These are phyloP conservation scores for Gonioctena quinquepunctata DNA, from an alignment of 1,140 invertebrate species.

Conservation along the genomic window DNA sequence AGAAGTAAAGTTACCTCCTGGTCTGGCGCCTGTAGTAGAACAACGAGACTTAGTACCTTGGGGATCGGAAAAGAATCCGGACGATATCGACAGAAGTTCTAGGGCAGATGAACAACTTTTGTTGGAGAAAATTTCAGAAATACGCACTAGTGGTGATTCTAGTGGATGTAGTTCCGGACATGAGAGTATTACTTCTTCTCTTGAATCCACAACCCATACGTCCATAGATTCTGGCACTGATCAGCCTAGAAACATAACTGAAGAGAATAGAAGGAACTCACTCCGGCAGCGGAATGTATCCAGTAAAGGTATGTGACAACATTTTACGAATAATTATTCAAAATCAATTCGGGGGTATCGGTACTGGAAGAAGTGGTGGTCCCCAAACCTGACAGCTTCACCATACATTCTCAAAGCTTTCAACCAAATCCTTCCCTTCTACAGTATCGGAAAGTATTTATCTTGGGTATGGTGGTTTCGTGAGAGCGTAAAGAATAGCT, in stretches of 20 bases:
- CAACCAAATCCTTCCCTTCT: no score
- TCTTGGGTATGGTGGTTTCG: no score
- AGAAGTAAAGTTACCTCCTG: conserved; percentile 62
- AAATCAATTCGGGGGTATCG: no score
- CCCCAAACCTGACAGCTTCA: no score
- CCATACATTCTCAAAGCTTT: no score
- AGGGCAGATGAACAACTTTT: conserved; percentile 42
- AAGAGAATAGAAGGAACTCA: conserved; percentile 15
- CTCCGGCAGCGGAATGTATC: conserved; percentile 24
- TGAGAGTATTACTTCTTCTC: conserved; percentile 62
- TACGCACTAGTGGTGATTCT: conserved; percentile 59
- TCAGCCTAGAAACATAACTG: conserved; percentile 28
- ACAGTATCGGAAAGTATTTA: no score
- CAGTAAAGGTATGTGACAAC: background rate
- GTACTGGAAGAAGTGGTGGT: no score
- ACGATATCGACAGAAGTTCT: conserved; percentile 20
- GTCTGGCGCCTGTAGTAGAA: conserved; percentile 51
- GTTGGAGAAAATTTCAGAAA: conserved; percentile 55
- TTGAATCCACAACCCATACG: conserved; percentile 61
- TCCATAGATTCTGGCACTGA: conserved; percentile 51
- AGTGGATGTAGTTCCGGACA: conserved; percentile 64
- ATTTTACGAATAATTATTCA: no score
- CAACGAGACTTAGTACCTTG: conserved; percentile 25
- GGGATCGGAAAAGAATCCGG: conserved; percentile 28
- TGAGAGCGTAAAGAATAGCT: no score